These are phyloP conservation scores for Heliconius hermathena DNA, from an alignment of 1,140 invertebrate species.

Conservation along the genomic window DNA sequence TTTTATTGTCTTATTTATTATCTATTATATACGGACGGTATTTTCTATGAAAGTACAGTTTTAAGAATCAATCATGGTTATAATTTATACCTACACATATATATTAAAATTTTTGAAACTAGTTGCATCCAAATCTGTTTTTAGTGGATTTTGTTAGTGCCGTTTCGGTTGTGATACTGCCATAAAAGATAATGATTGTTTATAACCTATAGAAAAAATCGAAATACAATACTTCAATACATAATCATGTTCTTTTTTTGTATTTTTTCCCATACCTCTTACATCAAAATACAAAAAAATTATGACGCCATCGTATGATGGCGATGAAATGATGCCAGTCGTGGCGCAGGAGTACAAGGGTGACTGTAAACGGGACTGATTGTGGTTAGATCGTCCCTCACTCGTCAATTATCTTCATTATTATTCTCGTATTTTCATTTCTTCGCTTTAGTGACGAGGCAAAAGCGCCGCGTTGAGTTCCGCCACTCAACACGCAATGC, in stretches of 20 bases:
- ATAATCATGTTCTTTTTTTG: slow-evolving; percentile 18
- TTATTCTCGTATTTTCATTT: too few species aligned
- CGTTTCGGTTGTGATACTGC: slow-evolving; percentile 40
- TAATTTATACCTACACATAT: neutral
- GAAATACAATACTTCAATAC: slow-evolving; percentile 38
- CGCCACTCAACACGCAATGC: too few species aligned
- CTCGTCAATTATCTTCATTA: too few species aligned
- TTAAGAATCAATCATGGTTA: neutral
- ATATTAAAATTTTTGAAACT: neutral
- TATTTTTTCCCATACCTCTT: neutral
- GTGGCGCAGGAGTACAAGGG: too few species aligned
- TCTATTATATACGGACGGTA: neutral
- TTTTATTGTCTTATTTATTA: neutral
- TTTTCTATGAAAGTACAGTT: neutral
- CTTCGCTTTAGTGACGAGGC: too few species aligned
- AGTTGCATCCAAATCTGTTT: slow-evolving; percentile 19
- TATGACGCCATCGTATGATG: too few species aligned
- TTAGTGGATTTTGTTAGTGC: slow-evolving; percentile 22
- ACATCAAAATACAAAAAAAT: too few species aligned
- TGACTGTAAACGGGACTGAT: too few species aligned
- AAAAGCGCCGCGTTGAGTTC: too few species aligned
- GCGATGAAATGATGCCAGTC: too few species aligned
- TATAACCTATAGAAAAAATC: slow-evolving; percentile 38
- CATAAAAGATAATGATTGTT: slow-evolving; percentile 33
- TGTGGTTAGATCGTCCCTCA: too few species aligned